These are phyloP conservation scores for Euproctis similis DNA, from an alignment of 2,888 invertebrate genomes.

Conservation along the genomic window DNA sequence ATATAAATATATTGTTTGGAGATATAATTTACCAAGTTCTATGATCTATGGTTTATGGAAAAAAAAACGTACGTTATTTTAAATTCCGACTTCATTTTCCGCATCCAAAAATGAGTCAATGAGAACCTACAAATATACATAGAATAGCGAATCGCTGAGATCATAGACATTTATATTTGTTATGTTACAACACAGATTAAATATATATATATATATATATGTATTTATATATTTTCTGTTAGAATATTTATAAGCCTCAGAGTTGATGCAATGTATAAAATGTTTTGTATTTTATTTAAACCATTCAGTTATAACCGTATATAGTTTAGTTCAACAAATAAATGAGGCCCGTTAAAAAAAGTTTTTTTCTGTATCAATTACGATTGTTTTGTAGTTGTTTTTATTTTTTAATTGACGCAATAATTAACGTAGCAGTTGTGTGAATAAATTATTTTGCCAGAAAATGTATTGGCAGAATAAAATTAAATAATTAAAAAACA, in stretches of 20 bases:
- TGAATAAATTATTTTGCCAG: too few species aligned
- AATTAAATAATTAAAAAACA: too few species aligned
- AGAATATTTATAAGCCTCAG: slow-evolving; percentile 17
- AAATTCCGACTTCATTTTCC: slow-evolving; percentile 21
- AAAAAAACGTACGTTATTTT: too few species aligned
- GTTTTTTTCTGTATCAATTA: too few species aligned
- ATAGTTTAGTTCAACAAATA: too few species aligned
- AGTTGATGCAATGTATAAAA: not conserved
- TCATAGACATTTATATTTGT: slow-evolving; percentile 47
- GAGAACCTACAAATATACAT: slow-evolving; percentile 21
- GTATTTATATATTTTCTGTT: too few species aligned
- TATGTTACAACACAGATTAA: slow-evolving; percentile 25
- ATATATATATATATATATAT: too few species aligned
- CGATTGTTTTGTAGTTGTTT: too few species aligned
- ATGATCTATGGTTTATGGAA: slow-evolving; percentile 5
- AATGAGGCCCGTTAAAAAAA: too few species aligned
- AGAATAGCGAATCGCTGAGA: slow-evolving; percentile 52
- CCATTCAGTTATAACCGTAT: not conserved
- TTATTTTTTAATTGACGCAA: too few species aligned
- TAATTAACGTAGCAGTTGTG: too few species aligned
- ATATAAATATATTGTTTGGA: slow-evolving; percentile 4
- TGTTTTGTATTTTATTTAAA: slow-evolving; percentile 1
- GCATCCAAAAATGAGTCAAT: slow-evolving; percentile 33
- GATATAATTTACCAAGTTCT: slow-evolving; percentile 3
- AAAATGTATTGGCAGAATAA: too few species aligned